phyloP scores from a whole-genome alignment of 1,140 invertebrate species.

The Achroia grisella region DNA sequence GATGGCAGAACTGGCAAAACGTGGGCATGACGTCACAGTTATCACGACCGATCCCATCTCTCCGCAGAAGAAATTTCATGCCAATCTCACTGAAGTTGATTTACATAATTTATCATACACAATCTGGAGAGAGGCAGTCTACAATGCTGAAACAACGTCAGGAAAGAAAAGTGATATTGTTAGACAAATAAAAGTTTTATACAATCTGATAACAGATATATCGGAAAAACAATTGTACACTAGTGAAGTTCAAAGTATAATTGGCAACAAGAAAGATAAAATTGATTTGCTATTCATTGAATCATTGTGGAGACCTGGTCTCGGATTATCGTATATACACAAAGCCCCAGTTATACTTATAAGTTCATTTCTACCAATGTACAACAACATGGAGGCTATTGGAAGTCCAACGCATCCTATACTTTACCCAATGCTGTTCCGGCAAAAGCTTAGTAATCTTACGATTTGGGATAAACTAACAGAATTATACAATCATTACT shows the following conservation, averaged over 20 bases:
- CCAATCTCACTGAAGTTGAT: constrained; percentile 53
- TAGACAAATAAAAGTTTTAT: not conserved
- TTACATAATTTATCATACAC: constrained; percentile 38
- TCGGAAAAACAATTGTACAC: constrained; percentile 20
- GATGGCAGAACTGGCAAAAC: constrained; percentile 51
- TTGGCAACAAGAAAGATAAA: constrained; percentile 28
- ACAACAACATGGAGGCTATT: constrained; percentile 24
- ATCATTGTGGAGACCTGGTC: constrained; percentile 15
- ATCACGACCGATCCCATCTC: constrained; percentile 49
- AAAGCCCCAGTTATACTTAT: constrained; percentile 53
- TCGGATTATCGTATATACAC: constrained; percentile 47
- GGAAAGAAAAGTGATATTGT: constrained; percentile 1
- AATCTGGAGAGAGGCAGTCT: constrained; percentile 14
- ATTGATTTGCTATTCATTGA: constrained; percentile 51
- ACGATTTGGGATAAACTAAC: constrained; percentile 35
- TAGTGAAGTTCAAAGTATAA: constrained; percentile 28
- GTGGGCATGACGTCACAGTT: constrained; percentile 68
- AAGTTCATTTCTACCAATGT: constrained; percentile 30
- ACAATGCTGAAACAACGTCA: not conserved
- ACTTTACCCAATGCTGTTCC: constrained; percentile 46
- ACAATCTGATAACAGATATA: constrained; percentile 7
- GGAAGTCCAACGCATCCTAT: constrained; percentile 62
- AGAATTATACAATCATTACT: constrained; percentile 22
- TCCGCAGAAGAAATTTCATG: constrained; percentile 20
- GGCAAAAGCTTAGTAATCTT: constrained; percentile 27